Evolutionary conservation across 2,797 vertebrate species (phyloP).

Genomic region (Xenentodon cancila): DNA sequence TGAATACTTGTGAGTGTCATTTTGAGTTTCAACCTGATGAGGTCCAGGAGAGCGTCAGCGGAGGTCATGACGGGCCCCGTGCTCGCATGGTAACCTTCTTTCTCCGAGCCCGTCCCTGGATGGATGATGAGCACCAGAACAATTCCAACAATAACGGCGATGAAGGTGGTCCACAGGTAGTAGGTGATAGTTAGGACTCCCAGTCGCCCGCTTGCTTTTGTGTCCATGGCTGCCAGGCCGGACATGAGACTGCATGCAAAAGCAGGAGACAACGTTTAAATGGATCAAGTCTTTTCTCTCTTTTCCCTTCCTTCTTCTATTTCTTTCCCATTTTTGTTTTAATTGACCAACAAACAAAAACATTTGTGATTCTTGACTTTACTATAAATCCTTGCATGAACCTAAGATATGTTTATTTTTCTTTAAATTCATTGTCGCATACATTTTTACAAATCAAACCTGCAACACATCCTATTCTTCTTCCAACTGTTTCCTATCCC

Average conservation of each 20-base stretch:
- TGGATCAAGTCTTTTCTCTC: no score
- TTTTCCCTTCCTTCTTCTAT: no score
- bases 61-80: conserved; percentile 87
- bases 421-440: no score
- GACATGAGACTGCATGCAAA: conserved; percentile 86
- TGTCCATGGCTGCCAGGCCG: conserved; percentile 89
- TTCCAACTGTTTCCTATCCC: no score
- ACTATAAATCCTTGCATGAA: no score
- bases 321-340: no score
- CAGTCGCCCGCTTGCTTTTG: conserved; percentile 86
- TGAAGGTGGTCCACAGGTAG: conserved; percentile 92
- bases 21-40: conserved; percentile 83
- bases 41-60: conserved; percentile 88
- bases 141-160: conserved; percentile 89
- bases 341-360: no score
- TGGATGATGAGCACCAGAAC: conserved; percentile 87
- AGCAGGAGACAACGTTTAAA: no score
- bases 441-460: no score
- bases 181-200: conserved; percentile 90
- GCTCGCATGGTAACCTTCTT: conserved; percentile 74
- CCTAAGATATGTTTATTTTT: no score
- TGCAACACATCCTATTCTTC: no score
- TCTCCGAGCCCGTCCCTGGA: conserved; percentile 86
- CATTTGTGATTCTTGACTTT: no score
- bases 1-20: background rate